Evolutionary conservation across 2,888 invertebrate genomes (phyloP), one percentile per base, ranked within the genome.

Genomic region (Diploptera punctata): DNA sequence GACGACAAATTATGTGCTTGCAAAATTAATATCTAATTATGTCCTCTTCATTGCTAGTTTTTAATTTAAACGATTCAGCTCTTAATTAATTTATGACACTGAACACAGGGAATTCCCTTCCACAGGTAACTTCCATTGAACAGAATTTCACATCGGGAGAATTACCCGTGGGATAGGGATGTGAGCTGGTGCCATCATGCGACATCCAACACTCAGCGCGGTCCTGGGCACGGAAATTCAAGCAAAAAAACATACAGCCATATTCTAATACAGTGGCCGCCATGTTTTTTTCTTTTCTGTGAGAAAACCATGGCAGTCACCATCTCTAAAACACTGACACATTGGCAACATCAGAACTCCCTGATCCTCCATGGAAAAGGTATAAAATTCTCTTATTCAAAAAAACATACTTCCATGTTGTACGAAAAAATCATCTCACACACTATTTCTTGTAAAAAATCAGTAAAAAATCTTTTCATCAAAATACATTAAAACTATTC

Each of bases 321-420:
- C 29, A n/a, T 24, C 57, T 4, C 57, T 57, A 57, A 47, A 47
- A 57, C 57, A 57, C 16, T 16, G 31, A 57, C 29, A 57, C 57
- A 57, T 16, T 29, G 29, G 26, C 57, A 52, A 29, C 21, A 29
- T 5, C n/a, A 57, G 31, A 57, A 26, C 57, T 57, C 57, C 57
- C 65, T 65, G 44, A 65, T 65, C 65, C 47, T 44, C 26, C 44
- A 82, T 85, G 85, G 85, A 85, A 86, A 86, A 86, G 86, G 86
- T 86, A 86, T 86, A 86, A 86, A 86, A 86, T 85, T 81, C 7
- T 72, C 62, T 61, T 52, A 68, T 68, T 29, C 61, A 38, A 71
- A 72, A n/a, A 72, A 68, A 43, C 62, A 44, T 49, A n/a, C n/a
- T 26, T 49, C 18, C 52, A 43, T 52, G 21, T 47, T 44, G 33